These are phyloP conservation scores for Thalpophila matura DNA, from an alignment of 2,888 invertebrate genomes.

Conservation along the genomic window DNA sequence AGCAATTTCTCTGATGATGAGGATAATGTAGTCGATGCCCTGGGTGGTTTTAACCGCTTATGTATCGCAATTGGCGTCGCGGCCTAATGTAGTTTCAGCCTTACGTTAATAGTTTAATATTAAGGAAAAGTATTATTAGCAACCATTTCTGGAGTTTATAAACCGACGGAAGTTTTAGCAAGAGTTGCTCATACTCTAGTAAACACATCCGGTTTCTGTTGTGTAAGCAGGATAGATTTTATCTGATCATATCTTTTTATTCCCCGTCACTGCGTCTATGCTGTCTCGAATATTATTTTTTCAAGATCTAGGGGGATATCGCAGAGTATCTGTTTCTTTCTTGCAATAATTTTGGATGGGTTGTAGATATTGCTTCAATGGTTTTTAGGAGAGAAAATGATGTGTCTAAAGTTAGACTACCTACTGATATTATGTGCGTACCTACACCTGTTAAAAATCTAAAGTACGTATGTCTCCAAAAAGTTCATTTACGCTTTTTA, in stretches of 20 bases:
- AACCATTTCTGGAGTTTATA: background rate
- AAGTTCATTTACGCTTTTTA: no score
- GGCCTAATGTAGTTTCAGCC: no score
- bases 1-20: no score
- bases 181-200: slow-evolving; percentile 19
- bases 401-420: no score
- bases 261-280: slow-evolving; percentile 10
- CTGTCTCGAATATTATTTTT: background rate
- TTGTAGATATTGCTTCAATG: background rate
- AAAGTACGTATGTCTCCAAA: no score
- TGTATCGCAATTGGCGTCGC: no score
- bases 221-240: slow-evolving; percentile 42
- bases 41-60: no score
- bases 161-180: slow-evolving; percentile 41
- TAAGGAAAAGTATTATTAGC: slow-evolving; percentile 11
- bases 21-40: no score
- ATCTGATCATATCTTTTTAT: slow-evolving; percentile 35
- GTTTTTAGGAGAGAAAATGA: background rate
- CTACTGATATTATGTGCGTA: no score
- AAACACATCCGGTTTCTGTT: slow-evolving; percentile 51
- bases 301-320: slow-evolving; percentile 23
- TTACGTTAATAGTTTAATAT: no score
- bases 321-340: background rate
- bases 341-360: background rate
- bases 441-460: no score